A percentile compares a stretch with the other conserved stretches of the same genome.
phyloP scores from a whole-genome alignment of 2,113 vertebrate genomes.

The Callospermophilus lateralis region DNA sequence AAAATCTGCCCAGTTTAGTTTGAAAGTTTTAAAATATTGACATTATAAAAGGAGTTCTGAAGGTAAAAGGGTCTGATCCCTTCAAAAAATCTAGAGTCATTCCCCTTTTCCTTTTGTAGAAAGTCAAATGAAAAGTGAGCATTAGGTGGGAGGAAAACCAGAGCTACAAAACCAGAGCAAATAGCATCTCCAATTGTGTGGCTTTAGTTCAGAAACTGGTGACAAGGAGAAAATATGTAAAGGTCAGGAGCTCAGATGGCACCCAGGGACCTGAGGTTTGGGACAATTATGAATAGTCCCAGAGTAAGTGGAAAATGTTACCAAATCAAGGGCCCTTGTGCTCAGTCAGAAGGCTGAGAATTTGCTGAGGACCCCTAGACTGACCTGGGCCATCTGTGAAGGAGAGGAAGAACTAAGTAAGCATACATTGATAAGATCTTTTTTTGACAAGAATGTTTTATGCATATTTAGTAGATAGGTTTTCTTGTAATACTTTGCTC shows the following conservation, averaged over 20 bases:
- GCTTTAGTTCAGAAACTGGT: constrained; percentile 25
- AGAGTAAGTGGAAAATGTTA: not conserved
- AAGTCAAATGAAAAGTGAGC: constrained; percentile 61
- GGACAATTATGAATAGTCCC: not conserved
- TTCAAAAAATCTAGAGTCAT: constrained; percentile 41
- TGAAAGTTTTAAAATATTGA: constrained; percentile 68
- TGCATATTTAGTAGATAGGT: not conserved
- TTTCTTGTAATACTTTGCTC: constrained; percentile 57
- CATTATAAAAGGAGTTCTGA: constrained; percentile 49
- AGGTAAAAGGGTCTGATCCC: constrained; percentile 50
- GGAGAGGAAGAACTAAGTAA: not conserved
- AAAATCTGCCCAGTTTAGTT: constrained; percentile 61
- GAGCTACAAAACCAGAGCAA: constrained; percentile 48
- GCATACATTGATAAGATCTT: not conserved
- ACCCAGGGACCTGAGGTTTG: not conserved
- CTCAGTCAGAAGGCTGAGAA: not conserved
- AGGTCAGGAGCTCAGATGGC: constrained; percentile 8
- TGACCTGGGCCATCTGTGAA: not conserved
- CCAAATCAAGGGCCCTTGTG: not conserved
- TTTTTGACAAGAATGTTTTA: not conserved
- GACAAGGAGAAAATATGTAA: constrained; percentile 47
- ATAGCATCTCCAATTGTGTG: constrained; percentile 19
- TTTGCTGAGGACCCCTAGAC: not conserved
- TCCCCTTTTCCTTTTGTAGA: constrained; percentile 33
- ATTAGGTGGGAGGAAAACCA: constrained; percentile 32